Conservation (phyloP, 2,113 vertebrate genomes). For the Eonycteris spelaea region DNA sequence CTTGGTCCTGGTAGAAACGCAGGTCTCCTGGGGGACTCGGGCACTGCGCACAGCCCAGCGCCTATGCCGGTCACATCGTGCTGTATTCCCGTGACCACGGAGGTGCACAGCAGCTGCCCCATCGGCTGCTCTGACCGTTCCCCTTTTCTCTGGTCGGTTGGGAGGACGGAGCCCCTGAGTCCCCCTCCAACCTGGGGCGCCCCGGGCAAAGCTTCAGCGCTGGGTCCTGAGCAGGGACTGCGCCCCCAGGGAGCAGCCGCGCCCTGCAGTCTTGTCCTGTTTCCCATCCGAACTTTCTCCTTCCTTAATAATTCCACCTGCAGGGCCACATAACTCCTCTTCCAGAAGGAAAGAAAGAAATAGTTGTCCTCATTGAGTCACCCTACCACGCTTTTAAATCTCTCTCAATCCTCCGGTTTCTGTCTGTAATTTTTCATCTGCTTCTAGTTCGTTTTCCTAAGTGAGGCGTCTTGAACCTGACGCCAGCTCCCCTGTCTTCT, state of each 20-base stretch:
- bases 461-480: neutral
- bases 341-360: neutral
- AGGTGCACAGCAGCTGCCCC: accelerated
- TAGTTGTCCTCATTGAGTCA: neutral
- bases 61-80: accelerated
- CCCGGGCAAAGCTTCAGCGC: too few relatives aligned
- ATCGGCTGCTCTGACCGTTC: accelerated
- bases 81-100: neutral
- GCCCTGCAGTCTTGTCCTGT: too few relatives aligned
- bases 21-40: too few relatives aligned
- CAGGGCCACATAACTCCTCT: neutral
- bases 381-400: neutral
- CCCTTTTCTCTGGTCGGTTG: neutral
- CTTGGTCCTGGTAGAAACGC: neutral
- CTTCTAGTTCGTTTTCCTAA: neutral
- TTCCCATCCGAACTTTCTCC: neutral
- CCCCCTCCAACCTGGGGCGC: neutral
- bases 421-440: neutral
- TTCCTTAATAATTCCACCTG: too few relatives aligned
- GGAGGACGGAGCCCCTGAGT: neutral
- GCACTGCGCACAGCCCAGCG: accelerated
- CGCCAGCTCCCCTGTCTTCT: too few relatives aligned
- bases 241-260: neutral
- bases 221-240: too few relatives aligned
- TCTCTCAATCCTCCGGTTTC: neutral